phyloP scores from a whole-genome alignment of 2,888 invertebrate species.

The Dione vanillae region DNA sequence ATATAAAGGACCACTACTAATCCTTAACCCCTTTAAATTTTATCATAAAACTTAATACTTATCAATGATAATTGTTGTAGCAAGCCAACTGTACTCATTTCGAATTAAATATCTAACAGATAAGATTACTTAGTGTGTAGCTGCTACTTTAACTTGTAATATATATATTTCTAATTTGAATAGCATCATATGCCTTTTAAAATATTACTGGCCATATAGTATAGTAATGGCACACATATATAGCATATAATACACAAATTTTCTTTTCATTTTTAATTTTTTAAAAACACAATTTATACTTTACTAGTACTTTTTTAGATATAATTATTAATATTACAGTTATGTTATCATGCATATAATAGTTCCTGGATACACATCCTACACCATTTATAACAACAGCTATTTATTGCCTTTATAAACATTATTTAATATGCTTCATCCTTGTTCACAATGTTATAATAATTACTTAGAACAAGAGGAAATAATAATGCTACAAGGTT shows the following conservation, averaged over 20 bases:
- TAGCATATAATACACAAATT: no score
- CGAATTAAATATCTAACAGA: slow-evolving; percentile 13
- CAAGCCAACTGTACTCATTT: slow-evolving; percentile 10
- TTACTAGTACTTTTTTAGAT: no score
- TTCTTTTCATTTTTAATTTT: no score
- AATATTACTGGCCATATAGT: neutral
- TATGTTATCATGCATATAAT: neutral
- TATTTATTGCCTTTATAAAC: slow-evolving; percentile 1
- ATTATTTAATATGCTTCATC: slow-evolving; percentile 21
- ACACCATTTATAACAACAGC: neutral
- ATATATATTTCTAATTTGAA: neutral
- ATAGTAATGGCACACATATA: neutral
- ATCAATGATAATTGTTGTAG: slow-evolving; percentile 19
- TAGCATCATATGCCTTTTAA: neutral
- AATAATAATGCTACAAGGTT: neutral
- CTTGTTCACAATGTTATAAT: slow-evolving; percentile 1
- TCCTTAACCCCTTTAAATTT: neutral
- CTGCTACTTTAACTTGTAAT: neutral
- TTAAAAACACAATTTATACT: no score
- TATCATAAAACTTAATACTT: slow-evolving; percentile 2
- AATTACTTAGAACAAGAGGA: neutral
- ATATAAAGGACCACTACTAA: slow-evolving; percentile 1
- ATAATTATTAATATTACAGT: neutral
- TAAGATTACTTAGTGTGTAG: neutral
- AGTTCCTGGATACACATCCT: neutral